These are phyloP conservation scores for Idaea dimidiata DNA, from an alignment of 2,888 invertebrate genomes.

Conservation along the genomic window DNA sequence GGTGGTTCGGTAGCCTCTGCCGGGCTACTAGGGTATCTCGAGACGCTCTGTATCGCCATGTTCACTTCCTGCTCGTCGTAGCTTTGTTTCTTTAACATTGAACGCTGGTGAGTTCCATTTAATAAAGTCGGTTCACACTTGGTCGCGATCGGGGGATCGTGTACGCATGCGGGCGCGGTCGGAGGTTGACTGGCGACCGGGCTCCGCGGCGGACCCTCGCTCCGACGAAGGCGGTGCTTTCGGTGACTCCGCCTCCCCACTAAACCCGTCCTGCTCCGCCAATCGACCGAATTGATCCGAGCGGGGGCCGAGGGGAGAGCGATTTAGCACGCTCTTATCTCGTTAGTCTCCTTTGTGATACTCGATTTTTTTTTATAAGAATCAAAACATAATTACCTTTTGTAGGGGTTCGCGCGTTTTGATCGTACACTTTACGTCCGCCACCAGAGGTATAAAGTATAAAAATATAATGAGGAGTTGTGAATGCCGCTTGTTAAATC, in stretches of 20 bases:
- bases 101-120: constrained; percentile 77
- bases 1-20: constrained; percentile 82
- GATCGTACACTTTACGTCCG: constrained; percentile 77
- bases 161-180: constrained; percentile 78
- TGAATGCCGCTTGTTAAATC: constrained; percentile 80
- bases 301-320: constrained; percentile 68
- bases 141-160: constrained; percentile 65
- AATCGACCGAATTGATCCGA: constrained; percentile 78
- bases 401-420: constrained; percentile 79
- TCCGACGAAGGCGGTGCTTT: constrained; percentile 35
- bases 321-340: constrained; percentile 82
- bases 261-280: constrained; percentile 62
- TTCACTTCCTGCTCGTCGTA: constrained; percentile 81
- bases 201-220: constrained; percentile 46
- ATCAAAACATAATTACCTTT: constrained; percentile 82
- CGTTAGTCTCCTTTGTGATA: constrained; percentile 81
- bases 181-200: constrained; percentile 71
- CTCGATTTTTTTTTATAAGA: constrained; percentile 76
- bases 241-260: constrained; percentile 33
- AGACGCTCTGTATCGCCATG: constrained; percentile 85
- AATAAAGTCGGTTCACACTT: constrained; percentile 62
- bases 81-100: constrained; percentile 83
- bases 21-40: constrained; percentile 83
- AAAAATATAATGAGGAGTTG: constrained; percentile 78
- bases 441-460: constrained; percentile 74